Evolutionary conservation across 2,797 vertebrate species (phyloP), one percentile per base, ranked within the genome.

Genomic region (Anabacerthia variegaticeps): DNA sequence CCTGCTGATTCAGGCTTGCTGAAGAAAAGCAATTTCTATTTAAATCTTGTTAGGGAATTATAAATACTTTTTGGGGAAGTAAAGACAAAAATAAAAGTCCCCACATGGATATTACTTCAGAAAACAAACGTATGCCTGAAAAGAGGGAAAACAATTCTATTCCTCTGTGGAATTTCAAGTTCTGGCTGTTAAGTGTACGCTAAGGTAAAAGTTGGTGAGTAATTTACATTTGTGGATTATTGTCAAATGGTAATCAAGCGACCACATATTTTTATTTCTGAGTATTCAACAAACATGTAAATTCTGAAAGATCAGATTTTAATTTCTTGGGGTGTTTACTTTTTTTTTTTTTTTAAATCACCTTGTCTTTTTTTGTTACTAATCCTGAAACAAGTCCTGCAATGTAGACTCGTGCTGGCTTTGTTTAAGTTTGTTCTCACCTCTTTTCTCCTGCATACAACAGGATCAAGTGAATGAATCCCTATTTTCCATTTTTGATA

Each of bases 11-110:
- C 65, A 91, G 58, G 34, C 59, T 91, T 74, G 39, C 68, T 86
- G 55, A 93, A 95, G 59, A 90, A 95, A 90, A 48, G n/a, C 58
- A 69, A 59, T 92, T 93, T 93, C 67, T 93, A 71, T 91, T 82
- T 93, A 94, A 94, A 86, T 71, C 59, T 93, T n/a, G 4, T 73
- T 85, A 61, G 67, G 21, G 55, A 89, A 82, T 87, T 63, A 67
- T 18, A 69, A 41, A 37, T 54, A n/a, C 7, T 48, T 83, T 91
- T 36, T 1, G 0, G n/a, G 20, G 13, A 92, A 73, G 20, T 68
- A 66, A 84, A 89, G 77, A 49, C 49, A 91, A 84, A 87, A 91
- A 61, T 74, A 78, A 37, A 78, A 66, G 16, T 85, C 9, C 23
- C 18, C 55, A 49, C 7, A 23, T 76, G 48, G 22, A 61, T 75